These are phyloP conservation scores for Drosophila ficusphila DNA, from an alignment of 1,140 invertebrate genomes.

Conservation along the genomic window DNA sequence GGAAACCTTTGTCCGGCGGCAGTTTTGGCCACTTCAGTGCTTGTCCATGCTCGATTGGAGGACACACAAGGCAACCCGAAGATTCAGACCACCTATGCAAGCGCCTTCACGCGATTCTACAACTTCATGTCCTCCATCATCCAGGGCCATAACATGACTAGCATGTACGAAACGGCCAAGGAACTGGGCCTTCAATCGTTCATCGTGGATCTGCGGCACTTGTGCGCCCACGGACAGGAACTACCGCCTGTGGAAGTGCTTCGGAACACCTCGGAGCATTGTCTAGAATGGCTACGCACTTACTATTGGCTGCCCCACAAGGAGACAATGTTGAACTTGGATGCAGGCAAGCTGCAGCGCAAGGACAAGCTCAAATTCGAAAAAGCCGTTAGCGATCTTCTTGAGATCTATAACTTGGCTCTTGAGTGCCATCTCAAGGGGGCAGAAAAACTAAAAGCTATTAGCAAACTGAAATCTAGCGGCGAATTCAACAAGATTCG, in stretches of 20 bases:
- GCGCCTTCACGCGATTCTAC: constrained; percentile 74
- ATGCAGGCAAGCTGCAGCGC: constrained; percentile 47
- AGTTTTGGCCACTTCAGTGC: constrained; percentile 68
- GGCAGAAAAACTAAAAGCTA: constrained; percentile 58
- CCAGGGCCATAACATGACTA: constrained; percentile 63
- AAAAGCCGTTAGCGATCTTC: constrained; percentile 37
- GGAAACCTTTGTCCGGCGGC: constrained; percentile 74
- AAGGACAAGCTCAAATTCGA: constrained; percentile 64
- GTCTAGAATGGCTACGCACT: constrained; percentile 67
- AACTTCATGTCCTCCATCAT: constrained; percentile 83
- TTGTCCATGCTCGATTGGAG: constrained; percentile 62
- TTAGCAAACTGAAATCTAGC: constrained; percentile 57
- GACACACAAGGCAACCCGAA: constrained; percentile 31
- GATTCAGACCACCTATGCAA: constrained; percentile 65
- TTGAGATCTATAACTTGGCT: constrained; percentile 64
- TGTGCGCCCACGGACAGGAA: constrained; percentile 78
- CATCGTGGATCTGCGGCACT: constrained; percentile 76
- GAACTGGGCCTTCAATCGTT: constrained; percentile 73
- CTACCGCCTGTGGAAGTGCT: constrained; percentile 63
- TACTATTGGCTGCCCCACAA: constrained; percentile 74
- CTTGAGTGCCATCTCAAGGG: constrained; percentile 65
- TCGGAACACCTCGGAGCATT: constrained; percentile 55
- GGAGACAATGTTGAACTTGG: constrained; percentile 55
- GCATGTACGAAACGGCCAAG: constrained; percentile 79
- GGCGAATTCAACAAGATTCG: constrained; percentile 58